Evolutionary conservation across 2,888 invertebrate species (phyloP).

Genomic region (Ormyrus thymus): DNA sequence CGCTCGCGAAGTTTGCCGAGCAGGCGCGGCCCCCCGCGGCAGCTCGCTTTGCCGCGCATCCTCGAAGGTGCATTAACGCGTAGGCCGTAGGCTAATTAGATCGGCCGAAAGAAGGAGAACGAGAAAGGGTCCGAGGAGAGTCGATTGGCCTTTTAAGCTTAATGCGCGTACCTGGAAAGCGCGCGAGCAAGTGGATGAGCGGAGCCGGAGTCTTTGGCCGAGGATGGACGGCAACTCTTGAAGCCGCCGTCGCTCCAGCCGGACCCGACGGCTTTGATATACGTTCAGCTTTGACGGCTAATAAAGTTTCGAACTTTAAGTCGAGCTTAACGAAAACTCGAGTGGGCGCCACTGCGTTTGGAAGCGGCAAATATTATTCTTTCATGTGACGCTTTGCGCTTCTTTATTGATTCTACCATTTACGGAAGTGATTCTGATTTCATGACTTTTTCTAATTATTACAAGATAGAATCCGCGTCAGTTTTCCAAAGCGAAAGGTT

Average conservation of each 20-base stretch:
- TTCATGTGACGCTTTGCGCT: too few relatives aligned
- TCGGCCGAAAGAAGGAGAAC: not conserved
- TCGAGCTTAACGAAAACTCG: too few relatives aligned
- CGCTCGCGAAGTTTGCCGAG: not conserved
- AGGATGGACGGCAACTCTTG: constrained; percentile 1
- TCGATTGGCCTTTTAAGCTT: constrained; percentile 10
- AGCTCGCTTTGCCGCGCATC: constrained; percentile 14
- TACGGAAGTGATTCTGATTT: too few relatives aligned
- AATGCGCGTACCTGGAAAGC: not conserved
- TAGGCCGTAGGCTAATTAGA: not conserved
- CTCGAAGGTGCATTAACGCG: constrained; percentile 33
- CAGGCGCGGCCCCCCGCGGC: not conserved
- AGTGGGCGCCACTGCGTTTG: not conserved
- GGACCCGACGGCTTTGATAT: not conserved
- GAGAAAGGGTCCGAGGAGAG: not conserved
- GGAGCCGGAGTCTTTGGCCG: not conserved
- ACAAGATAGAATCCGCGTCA: too few relatives aligned
- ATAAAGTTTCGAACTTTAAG: not conserved
- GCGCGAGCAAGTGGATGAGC: not conserved
- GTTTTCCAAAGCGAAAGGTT: too few relatives aligned
- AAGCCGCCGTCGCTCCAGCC: not conserved
- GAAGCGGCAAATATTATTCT: not conserved
- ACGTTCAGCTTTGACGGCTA: not conserved
- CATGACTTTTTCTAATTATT: too few relatives aligned
- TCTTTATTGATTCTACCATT: too few relatives aligned